Evolutionary conservation across 2,888 invertebrate genomes (phyloP).

Genomic region (Ornithoptera priamus): DNA sequence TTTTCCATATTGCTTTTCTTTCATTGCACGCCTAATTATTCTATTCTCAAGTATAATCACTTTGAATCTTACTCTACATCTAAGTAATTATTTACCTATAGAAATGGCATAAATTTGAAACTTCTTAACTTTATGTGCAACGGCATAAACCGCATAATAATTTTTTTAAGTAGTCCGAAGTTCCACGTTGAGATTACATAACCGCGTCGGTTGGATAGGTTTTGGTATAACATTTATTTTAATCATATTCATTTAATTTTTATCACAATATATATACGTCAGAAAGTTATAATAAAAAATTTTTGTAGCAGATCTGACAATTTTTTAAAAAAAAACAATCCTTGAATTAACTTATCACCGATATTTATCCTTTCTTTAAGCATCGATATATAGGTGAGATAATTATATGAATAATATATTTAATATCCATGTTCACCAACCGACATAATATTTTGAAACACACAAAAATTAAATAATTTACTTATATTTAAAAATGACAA

Average conservation of each 20-base stretch:
- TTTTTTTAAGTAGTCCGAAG: slow-evolving; percentile 28
- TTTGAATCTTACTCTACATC: slow-evolving; percentile 34
- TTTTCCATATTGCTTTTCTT: slow-evolving; percentile 28
- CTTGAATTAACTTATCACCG: too few species aligned
- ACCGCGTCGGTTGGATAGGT: not conserved
- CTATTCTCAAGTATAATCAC: slow-evolving; percentile 26
- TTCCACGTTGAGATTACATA: slow-evolving; percentile 1
- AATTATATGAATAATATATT: too few species aligned
- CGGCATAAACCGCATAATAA: slow-evolving; percentile 24
- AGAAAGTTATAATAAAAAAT: too few species aligned
- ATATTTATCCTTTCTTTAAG: too few species aligned
- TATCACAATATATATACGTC: not conserved
- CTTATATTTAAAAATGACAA: not conserved
- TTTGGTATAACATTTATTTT: not conserved
- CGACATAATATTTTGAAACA: not conserved
- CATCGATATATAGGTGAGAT: not conserved
- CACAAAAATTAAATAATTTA: not conserved
- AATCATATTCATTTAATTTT: not conserved
- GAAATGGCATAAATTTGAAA: slow-evolving; percentile 47
- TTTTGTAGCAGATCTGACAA: too few species aligned
- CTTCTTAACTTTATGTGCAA: slow-evolving; percentile 35
- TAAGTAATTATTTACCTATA: slow-evolving; percentile 38
- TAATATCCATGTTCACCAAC: not conserved
- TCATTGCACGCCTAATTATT: slow-evolving; percentile 31
- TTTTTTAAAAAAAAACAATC: too few species aligned